These are phyloP conservation scores for Phylloscopus trochilus DNA, from an alignment of 2,113 vertebrate species.

Conservation along the genomic window DNA sequence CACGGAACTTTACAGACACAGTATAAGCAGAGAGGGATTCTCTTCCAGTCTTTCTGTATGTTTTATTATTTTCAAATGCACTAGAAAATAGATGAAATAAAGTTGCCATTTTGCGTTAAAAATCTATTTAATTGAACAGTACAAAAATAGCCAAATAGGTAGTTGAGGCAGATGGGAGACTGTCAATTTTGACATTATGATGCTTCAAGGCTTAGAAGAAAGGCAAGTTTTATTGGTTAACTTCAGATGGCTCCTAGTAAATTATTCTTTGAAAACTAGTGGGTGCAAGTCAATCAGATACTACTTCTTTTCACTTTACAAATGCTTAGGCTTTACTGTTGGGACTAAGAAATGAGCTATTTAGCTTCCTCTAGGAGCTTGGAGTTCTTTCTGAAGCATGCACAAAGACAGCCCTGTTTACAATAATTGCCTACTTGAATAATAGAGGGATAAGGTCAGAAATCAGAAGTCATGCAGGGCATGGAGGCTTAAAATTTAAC, in stretches of 20 bases:
- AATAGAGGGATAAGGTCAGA: not conserved
- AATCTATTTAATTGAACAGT: not conserved
- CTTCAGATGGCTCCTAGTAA: not conserved
- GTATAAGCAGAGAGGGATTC: not conserved
- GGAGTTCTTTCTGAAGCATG: not conserved
- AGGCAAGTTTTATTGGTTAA: not conserved
- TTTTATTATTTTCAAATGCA: not conserved
- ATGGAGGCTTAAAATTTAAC: not conserved
- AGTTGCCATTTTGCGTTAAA: not conserved
- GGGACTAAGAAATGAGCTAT: not conserved
- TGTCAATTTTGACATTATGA: not conserved
- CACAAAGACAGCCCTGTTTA: not conserved
- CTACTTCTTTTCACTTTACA: not conserved
- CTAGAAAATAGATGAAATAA: slow-evolving; percentile 45
- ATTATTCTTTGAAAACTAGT: not conserved
- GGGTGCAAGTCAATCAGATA: not conserved
- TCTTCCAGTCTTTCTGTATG: not conserved
- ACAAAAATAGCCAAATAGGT: not conserved
- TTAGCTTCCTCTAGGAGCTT: not conserved
- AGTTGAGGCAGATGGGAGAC: not conserved
- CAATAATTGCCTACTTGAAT: not conserved
- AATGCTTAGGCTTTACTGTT: not conserved
- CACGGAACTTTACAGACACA: not conserved
- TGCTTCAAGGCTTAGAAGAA: not conserved
- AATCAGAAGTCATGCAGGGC: not conserved